Base-by-base conservation (phyloP, 2,113 vertebrate species). In the Thamnaconus septentrionalis region DNA sequence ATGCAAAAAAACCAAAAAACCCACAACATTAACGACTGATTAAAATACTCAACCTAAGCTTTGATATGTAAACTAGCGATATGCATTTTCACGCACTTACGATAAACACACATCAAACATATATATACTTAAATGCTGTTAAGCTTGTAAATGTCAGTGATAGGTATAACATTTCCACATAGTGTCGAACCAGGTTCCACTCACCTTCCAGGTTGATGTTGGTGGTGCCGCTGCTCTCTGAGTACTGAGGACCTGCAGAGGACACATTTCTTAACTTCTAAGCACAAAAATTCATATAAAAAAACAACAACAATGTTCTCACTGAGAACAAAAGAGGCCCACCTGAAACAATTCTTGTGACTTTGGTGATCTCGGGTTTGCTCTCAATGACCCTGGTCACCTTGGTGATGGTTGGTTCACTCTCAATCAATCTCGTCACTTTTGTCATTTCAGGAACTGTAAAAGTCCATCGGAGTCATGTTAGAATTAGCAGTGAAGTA, bases 191-290 rank as follows among this genome's bases (percentile, higher is more conserved):
- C 18, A 31, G 18, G 18, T 31, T 31, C 18, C 18, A 31, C 48
- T 66, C 31, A 90, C 88, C 88, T 66, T 86, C 84, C 53, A 85
- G 10, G 5, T 41, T 53, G 7, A 79, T 12, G 62, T 87, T 76
- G 51, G 61, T 41, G 75, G 71, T 78, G 55, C 74, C 67, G 64
- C 7, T 56, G 59, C 69, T 66, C 61, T 67, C 53, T 10, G 83
- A 86, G 66, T 49, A 84, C 59, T 84, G 78, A 44, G 77, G 78
- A 49, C 83, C 87, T 92, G 79, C 43, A 78, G 70, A 79, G 3
- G 69, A 77, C 60, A 69, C 11, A 6, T 7, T 18, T 52, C 4
- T 50, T 8, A 50, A 50, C 18, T 31, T 50, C 48, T n/a, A 50
- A 50, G n/a, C 9, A 50, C 18, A 31, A 31, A 31, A 31, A 31